Conservation (phyloP, 2,113 vertebrate species). For the Suricata suricatta region DNA sequence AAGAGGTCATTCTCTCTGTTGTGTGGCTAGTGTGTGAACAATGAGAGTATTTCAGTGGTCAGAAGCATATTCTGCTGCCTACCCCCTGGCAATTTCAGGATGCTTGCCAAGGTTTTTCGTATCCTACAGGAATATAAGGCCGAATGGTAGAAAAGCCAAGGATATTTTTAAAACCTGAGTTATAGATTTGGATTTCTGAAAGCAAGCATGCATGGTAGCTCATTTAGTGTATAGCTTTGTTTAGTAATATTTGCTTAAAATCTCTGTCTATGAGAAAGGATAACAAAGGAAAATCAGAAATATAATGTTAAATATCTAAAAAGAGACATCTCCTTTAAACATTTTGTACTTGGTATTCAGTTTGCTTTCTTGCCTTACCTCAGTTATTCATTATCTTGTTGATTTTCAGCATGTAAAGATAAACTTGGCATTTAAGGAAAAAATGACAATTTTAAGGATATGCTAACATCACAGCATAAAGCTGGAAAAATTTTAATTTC, state of each 20-base stretch:
- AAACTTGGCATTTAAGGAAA: background rate
- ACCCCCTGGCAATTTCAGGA: conserved; percentile 30
- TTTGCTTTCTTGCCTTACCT: background rate
- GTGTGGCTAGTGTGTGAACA: conserved; percentile 67
- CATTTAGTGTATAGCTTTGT: background rate
- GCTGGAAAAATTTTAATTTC: background rate
- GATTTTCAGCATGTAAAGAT: background rate
- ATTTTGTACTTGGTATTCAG: conserved; percentile 10
- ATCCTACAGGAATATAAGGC: background rate
- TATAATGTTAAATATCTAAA: conserved; percentile 43
- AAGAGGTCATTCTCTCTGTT: conserved; percentile 66
- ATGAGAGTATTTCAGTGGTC: conserved; percentile 68
- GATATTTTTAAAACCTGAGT: background rate
- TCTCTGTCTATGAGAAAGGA: background rate
- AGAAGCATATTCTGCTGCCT: conserved; percentile 41
- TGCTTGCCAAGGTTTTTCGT: conserved; percentile 51
- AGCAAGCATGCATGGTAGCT: background rate
- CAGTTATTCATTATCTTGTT: background rate
- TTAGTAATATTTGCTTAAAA: conserved; percentile 20
- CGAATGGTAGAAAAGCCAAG: conserved; percentile 39
- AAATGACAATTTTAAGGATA: background rate
- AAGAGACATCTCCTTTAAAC: background rate
- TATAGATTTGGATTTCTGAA: conserved; percentile 36
- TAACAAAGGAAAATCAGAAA: conserved; percentile 35
- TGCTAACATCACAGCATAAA: background rate